Evolutionary conservation across 2,888 invertebrate species (phyloP).

Genomic region (Melanostoma mellinum): DNA sequence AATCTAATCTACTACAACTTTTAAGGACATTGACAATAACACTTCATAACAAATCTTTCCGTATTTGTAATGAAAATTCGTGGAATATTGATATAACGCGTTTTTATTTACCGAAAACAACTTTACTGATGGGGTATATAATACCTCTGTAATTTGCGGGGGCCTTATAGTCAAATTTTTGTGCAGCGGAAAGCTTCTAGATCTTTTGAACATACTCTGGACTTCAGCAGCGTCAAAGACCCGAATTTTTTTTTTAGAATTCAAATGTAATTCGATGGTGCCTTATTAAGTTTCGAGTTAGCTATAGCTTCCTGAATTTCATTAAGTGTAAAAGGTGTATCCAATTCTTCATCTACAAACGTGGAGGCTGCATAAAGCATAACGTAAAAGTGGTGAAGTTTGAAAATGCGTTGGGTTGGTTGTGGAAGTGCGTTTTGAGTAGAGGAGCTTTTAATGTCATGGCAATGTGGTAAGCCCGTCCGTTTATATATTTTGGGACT

Average conservation of each 20-base stretch:
- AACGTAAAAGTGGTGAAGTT: neutral
- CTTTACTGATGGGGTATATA: no score
- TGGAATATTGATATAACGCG: no score
- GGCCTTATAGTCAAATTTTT: no score
- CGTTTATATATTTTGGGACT: constrained; percentile 9
- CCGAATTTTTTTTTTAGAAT: constrained; percentile 1
- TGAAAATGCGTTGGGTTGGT: constrained; percentile 13
- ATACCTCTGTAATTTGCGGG: no score
- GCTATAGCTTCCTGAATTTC: neutral
- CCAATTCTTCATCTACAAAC: neutral
- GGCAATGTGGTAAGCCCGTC: neutral
- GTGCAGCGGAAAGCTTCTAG: no score
- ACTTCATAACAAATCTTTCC: no score
- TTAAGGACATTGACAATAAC: no score
- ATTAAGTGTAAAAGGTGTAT: neutral
- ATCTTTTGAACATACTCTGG: no score
- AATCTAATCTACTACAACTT: no score
- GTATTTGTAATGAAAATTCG: no score
- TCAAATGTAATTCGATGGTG: constrained; percentile 2
- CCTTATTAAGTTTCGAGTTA: constrained; percentile 4
- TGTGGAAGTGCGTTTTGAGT: constrained; percentile 3
- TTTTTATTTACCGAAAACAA: no score
- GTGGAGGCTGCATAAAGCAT: constrained; percentile 1
- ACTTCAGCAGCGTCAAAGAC: no score
- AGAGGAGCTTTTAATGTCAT: neutral